Percentiles rank a stretch among this genome's conserved stretches.
phyloP scores from a whole-genome alignment of 2,113 vertebrate species.

The Pelmatolapia mariae region DNA sequence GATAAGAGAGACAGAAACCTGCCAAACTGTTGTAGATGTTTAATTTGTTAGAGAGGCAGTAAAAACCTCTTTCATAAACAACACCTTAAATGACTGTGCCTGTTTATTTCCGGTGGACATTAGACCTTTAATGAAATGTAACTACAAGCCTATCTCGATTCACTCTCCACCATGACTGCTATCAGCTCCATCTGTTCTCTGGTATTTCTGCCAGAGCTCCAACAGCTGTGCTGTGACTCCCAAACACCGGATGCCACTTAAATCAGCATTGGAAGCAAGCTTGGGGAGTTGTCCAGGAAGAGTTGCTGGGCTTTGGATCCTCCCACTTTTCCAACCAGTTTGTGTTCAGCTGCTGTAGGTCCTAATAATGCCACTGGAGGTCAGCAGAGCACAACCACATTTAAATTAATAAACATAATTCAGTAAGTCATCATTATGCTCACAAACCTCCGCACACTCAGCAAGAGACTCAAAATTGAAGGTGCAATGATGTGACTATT shows the following conservation, averaged over 20 bases:
- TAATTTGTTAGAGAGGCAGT: not conserved
- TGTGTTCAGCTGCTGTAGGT: slow-evolving; percentile 1
- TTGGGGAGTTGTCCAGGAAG: not conserved
- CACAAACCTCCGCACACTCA: not conserved
- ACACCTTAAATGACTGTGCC: not conserved
- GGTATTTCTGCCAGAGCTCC: not conserved
- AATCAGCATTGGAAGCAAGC: not conserved
- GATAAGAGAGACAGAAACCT: slow-evolving; percentile 44
- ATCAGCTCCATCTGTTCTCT: slow-evolving; percentile 13
- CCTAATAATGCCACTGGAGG: slow-evolving; percentile 24
- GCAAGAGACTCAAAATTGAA: not conserved
- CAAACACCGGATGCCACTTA: not conserved
- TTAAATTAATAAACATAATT: not conserved
- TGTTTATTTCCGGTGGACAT: not conserved
- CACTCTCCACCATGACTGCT: not conserved
- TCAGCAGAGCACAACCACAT: slow-evolving; percentile 24
- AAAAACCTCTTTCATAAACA: not conserved
- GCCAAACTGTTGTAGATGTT: not conserved
- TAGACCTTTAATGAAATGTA: not conserved
- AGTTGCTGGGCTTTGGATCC: not conserved
- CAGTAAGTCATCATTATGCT: not conserved
- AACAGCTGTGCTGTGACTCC: not conserved
- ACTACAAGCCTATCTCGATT: not conserved
- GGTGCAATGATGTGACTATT: not conserved
- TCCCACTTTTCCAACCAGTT: not conserved